Evolutionary conservation across 2,113 vertebrate genomes (phyloP).

Genomic region (Alethe diademata): DNA sequence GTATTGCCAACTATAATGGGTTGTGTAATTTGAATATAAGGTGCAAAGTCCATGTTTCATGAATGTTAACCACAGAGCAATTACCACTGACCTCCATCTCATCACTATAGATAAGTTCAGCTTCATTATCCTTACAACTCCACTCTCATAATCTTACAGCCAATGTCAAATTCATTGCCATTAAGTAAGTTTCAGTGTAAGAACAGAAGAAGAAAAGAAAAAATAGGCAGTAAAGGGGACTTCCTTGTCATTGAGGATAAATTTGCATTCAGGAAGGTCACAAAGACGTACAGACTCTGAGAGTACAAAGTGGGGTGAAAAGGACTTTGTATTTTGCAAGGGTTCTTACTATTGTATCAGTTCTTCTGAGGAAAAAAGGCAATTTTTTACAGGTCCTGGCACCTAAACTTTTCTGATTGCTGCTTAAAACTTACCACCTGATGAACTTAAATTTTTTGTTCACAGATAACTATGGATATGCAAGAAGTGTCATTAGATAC

Average conservation of each 20-base stretch:
- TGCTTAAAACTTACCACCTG: background rate
- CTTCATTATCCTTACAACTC: background rate
- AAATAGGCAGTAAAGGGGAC: background rate
- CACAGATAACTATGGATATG: background rate
- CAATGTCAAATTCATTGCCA: background rate
- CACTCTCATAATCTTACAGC: background rate
- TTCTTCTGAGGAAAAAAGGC: background rate
- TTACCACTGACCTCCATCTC: background rate
- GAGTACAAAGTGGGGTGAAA: background rate
- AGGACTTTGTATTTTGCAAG: background rate
- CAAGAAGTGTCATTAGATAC: background rate
- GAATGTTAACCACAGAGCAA: background rate
- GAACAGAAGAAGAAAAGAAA: background rate
- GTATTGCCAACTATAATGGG: accelerated
- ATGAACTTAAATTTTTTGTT: background rate
- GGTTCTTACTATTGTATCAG: background rate
- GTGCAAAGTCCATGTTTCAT: background rate
- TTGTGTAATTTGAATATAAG: background rate
- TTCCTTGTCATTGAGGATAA: background rate
- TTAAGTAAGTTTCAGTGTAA: background rate
- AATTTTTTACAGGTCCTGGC: background rate
- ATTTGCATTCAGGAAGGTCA: background rate
- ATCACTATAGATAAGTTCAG: background rate
- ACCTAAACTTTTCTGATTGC: background rate
- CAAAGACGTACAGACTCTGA: background rate